Evolutionary conservation across 2,888 invertebrate species (phyloP).

Genomic region (Pristionchus exspectatus): DNA sequence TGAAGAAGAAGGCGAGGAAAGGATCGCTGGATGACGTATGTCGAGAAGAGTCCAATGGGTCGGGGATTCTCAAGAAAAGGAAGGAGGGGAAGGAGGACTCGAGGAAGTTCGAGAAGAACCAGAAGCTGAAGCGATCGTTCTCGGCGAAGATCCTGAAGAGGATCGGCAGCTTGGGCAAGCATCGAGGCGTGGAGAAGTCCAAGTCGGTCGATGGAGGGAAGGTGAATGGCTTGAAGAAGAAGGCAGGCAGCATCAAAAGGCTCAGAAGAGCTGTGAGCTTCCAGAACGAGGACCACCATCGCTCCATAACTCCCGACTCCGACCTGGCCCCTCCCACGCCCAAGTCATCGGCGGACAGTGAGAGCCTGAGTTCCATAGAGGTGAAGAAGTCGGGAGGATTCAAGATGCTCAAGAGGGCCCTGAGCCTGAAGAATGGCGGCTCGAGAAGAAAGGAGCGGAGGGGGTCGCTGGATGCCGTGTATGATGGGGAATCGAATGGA

Average conservation of each 20-base stretch:
- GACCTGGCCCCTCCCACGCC: too few species aligned
- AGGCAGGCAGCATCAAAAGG: background rate
- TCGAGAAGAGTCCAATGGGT: too few species aligned
- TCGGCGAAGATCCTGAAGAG: background rate
- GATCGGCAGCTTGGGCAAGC: background rate
- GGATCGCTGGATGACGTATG: too few species aligned
- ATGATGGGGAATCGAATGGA: background rate
- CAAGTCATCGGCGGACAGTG: too few species aligned
- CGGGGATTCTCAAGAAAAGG: background rate
- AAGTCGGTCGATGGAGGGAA: background rate
- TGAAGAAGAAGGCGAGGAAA: too few species aligned
- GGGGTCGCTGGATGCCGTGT: background rate
- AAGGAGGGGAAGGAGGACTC: background rate
- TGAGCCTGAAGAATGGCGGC: background rate
- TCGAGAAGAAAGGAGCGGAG: background rate
- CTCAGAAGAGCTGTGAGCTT: background rate
- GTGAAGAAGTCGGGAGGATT: background rate
- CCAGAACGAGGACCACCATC: background rate
- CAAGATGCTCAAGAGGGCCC: background rate
- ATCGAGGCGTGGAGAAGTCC: background rate
- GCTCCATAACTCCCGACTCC: too few species aligned
- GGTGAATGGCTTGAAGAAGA: background rate
- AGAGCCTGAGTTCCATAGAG: too few species aligned
- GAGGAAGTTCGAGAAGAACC: background rate
- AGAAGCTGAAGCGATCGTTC: background rate